Base-by-base conservation (phyloP, 1,140 invertebrate species). In the Atopsyche davidsoni region DNA sequence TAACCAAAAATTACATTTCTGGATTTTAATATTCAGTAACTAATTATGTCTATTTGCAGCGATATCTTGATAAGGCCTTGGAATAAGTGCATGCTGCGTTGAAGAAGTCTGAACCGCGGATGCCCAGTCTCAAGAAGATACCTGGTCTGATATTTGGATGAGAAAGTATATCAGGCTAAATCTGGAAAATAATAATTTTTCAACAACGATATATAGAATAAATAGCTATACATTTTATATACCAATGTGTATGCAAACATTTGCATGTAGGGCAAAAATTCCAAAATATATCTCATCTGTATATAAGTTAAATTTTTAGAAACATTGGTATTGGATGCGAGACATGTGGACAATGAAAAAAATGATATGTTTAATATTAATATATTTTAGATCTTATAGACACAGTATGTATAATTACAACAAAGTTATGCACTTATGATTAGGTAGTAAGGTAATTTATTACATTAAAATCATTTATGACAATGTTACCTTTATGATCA, bases 361-460 rank as follows among this genome's bases (percentile, higher is more conserved):
- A 6, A 28, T 28, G 24, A 36, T 38, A 46, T 36, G 36, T 22
- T 47, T 36, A 47, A 47, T 47, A 47, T 38, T 47, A 25, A 39
- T 47, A 47, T 47, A 47, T 47, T 47, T 47, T 47, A 25, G 14
- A 47, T 47, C 35, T 39, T 47, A 47, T 39, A 24, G 13, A 47
- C 36, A 46, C 23, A 46, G 35, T 13, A 46, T 46, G 28, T 46
- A 34, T 36, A 36, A 36, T 46, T 46, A 46, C 44, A 46, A 36
- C 18, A 21, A 34, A 46, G 16, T 34, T 18, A 39, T 39, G 13
- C 25, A 39, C 46, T 47, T 47, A 39, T 17, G 10, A 40, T 22
- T n/a, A n/a, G n/a, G n/a, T n/a, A n/a, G 25, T 36, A 38, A 17
- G 19, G 18, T 46, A 21, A 46, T 46, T 35, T 28, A 28, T 28